phyloP scores from a whole-genome alignment of 2,797 vertebrate genomes.

The Erethizon dorsatum region DNA sequence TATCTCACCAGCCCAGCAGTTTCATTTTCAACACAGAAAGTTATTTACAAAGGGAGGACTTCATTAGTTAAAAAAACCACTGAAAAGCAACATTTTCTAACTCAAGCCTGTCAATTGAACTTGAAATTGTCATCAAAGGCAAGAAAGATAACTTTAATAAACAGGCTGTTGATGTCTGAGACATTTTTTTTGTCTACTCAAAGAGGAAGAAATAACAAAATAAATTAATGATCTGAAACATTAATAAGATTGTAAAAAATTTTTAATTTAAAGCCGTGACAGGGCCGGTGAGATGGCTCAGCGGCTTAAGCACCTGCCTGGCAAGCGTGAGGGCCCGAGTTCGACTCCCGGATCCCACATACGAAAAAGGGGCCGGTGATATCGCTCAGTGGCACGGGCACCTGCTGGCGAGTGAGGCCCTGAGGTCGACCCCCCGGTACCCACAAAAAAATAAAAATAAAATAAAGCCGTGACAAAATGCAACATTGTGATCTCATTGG shows the following conservation, averaged over 20 bases:
- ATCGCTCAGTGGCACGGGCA: too few relatives aligned
- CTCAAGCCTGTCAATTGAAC: neutral
- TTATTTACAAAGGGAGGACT: neutral
- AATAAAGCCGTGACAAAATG: neutral
- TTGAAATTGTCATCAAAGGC: conserved; percentile 1
- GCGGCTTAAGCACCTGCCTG: too few relatives aligned
- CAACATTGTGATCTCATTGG: neutral
- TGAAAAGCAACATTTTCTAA: neutral
- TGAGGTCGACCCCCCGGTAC: too few relatives aligned
- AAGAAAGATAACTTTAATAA: conserved; percentile 22
- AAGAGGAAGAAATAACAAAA: neutral
- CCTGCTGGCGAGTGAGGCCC: too few relatives aligned
- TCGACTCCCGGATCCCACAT: too few relatives aligned
- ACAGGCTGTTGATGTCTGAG: neutral
- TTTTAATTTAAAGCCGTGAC: neutral
- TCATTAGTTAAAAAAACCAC: neutral
- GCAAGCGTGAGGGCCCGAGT: too few relatives aligned
- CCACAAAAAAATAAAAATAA: too few relatives aligned
- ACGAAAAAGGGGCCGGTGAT: too few relatives aligned
- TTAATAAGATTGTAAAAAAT: neutral
- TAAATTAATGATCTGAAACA: neutral
- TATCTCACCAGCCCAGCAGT: too few relatives aligned
- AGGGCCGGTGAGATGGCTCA: too few relatives aligned
- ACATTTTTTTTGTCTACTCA: conserved; percentile 15
- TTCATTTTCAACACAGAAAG: neutral